Base-by-base conservation (phyloP, 2,888 invertebrate species). In the Cephus pygmeus region DNA sequence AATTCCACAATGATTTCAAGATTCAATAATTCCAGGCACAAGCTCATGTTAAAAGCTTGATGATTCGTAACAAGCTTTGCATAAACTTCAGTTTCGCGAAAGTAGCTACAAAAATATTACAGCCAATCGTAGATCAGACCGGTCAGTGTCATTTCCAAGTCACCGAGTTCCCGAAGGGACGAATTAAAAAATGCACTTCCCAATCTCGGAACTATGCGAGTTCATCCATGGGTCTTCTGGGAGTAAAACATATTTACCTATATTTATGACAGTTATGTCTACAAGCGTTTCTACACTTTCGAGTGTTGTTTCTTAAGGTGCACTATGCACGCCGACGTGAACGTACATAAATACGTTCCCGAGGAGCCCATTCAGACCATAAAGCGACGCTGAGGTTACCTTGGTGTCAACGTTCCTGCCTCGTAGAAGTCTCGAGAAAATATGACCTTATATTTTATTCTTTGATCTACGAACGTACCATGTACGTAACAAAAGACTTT, bases 191-290 rank as follows among this genome's bases (percentile, higher is more conserved):
- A 23, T 23, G 56, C 56, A 56, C 23, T 56, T 56, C 56, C 9
- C 23, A 23, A 56, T 56, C 56, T 56, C 2, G 9, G 2, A 56
- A 56, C 9, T 23, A 23, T 56, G 56, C 23, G 9, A 56, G 56
- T 23, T 56, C 56, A 23, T 9, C 79, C 81, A 84, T 83, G 78
- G 85, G 83, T 76, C 81, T 79, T 76, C 80, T 77, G 77, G 84
- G 82, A 81, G 81, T 80, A 79, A 77, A 78, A 84, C 82, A 83
- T 82, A 83, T 86, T 84, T 80, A 35, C 35, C 35, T 35, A 81
- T 86, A 80, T 81, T 81, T 84, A 85, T 85, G 85, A 85, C 83
- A 82, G 83, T 85, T 85, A 86, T 82, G 82, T 79, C 80, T 77
- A 76, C 80, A 78, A 83, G 83, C 80, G 71, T 78, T 83, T 82